Percentiles rank a stretch among this genome's conserved stretches.
These are phyloP conservation scores for Onychorhynchus coronatus DNA, from an alignment of 2,113 vertebrate species.

Conservation along the genomic window DNA sequence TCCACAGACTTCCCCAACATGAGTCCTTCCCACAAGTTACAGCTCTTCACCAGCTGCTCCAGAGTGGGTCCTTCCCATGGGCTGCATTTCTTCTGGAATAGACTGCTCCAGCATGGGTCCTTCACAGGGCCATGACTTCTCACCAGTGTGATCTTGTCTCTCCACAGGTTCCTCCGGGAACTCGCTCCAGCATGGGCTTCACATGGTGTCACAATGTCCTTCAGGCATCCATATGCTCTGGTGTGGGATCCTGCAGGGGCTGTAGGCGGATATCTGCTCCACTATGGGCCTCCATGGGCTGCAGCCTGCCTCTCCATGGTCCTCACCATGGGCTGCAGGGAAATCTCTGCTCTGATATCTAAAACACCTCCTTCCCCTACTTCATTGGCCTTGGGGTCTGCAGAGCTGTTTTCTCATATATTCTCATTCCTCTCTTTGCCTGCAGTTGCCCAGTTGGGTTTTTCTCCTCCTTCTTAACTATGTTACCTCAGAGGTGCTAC, in stretches of 20 bases:
- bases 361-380: background rate
- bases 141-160: background rate
- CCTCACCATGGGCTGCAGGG: fast-evolving
- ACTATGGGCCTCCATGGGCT: background rate
- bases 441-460: background rate
- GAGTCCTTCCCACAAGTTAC: background rate
- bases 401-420: background rate
- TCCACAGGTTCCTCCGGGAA: background rate
- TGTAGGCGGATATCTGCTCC: background rate
- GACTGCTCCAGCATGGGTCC: background rate
- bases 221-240: background rate
- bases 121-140: background rate
- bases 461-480: background rate
- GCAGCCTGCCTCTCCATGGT: background rate
- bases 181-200: background rate
- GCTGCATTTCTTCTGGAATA: background rate
- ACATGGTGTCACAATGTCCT: too few species aligned
- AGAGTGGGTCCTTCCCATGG: background rate
- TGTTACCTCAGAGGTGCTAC: background rate
- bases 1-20: background rate
- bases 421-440: background rate
- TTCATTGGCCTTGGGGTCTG: background rate
- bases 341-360: background rate
- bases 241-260: background rate
- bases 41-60: background rate